Evolutionary conservation across 2,797 vertebrate species (phyloP).

Genomic region (Sebastes diploproa): DNA sequence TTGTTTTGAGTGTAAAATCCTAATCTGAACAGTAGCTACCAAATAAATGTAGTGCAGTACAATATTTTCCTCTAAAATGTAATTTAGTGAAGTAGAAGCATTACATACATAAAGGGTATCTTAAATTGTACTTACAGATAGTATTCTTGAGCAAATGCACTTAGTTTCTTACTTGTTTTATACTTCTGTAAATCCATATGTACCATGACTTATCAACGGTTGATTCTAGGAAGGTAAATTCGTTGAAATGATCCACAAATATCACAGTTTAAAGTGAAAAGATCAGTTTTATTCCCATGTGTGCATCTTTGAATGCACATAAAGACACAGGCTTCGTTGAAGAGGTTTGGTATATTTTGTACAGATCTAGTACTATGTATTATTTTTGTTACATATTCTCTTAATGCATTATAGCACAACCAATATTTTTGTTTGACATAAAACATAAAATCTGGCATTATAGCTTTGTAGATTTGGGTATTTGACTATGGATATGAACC

Average conservation of each 20-base stretch:
- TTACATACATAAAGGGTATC: not conserved
- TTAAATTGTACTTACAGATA: not conserved
- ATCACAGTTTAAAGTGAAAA: slow-evolving; percentile 19
- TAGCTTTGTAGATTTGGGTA: slow-evolving; percentile 76
- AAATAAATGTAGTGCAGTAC: not conserved
- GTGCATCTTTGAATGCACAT: slow-evolving; percentile 56
- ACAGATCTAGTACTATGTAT: slow-evolving; percentile 85
- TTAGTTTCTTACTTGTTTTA: slow-evolving; percentile 10
- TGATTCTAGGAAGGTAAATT: not conserved
- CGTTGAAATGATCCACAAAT: not conserved
- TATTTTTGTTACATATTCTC: slow-evolving; percentile 81
- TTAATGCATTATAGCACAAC: slow-evolving; percentile 78
- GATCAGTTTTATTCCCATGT: slow-evolving; percentile 52
- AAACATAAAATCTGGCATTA: slow-evolving; percentile 67
- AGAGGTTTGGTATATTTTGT: slow-evolving; percentile 82
- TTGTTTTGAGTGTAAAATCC: not conserved
- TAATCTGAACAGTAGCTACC: not conserved
- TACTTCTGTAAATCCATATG: not conserved
- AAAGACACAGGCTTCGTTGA: slow-evolving; percentile 67
- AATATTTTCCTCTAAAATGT: not conserved
- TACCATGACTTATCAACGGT: not conserved
- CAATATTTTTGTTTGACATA: slow-evolving; percentile 78
- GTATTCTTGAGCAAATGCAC: not conserved
- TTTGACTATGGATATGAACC: not conserved
- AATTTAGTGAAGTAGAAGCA: not conserved